Evolutionary conservation across 1,140 invertebrate species (phyloP), one percentile per base, ranked within the genome.

Genomic region (Araneus ventricosus): DNA sequence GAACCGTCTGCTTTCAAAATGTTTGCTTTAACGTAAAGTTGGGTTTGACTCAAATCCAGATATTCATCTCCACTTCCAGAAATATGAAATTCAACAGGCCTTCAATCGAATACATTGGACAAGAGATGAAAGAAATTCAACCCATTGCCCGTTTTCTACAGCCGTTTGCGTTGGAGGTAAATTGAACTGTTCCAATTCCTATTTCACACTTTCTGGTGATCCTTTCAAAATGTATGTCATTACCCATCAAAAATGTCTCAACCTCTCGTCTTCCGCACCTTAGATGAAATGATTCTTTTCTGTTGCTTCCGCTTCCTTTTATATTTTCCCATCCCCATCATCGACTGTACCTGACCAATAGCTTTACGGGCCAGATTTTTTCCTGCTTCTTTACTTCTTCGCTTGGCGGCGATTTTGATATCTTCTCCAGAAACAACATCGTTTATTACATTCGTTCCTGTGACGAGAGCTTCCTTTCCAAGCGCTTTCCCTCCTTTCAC

Each of bases 131-230:
- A n/a, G 79, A 70, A 85, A 92, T 85, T 92, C 30, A 45, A 67
- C 30, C 80, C 82, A 92, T 24, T 92, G 34, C 59, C 79, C 90
- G 17, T n/a, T n/a, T n/a, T n/a, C n/a, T n/a, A n/a, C n/a, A n/a
- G n/a, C n/a, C n/a, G n/a, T n/a, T n/a, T n/a, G n/a, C n/a, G n/a
- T n/a, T n/a, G n/a, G n/a, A n/a, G n/a, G n/a, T n/a, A n/a, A n/a
- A n/a, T n/a, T n/a, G 34, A 92, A 92, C 4, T 85, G 37, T 79
- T 92, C 82, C 80, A 92, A 92, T 85, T 92, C 90, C 4, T 80
- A 92, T 30, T 92, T 92, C 1, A 86, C 90, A 67, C 80, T 85
- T 41, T 86, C 82, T 22, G 79, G 90, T 17, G 90, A 92, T 39
- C 34, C 82, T 67, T 84, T 84, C 6, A 85, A 34, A 34, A 84